phyloP scores from a whole-genome alignment of 2,888 invertebrate species.

The Andrena hattorfiana region DNA sequence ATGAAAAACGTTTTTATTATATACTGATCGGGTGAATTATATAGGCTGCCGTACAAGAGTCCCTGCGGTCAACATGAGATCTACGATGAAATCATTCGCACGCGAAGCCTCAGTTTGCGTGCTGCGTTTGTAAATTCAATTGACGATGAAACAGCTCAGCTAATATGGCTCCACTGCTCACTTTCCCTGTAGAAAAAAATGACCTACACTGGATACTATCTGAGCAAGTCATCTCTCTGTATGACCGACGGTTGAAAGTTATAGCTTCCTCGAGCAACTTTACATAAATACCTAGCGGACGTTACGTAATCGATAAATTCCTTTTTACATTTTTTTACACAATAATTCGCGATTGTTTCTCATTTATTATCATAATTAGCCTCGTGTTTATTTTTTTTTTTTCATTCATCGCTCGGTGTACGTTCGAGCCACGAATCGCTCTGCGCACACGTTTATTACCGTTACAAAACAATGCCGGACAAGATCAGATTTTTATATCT shows the following conservation, averaged over 20 bases:
- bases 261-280: slow-evolving; percentile 41
- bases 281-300: slow-evolving; percentile 63
- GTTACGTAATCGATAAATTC: slow-evolving; percentile 60
- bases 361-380: slow-evolving; percentile 61
- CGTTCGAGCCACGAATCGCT: slow-evolving; percentile 32
- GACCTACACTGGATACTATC: slow-evolving; percentile 65
- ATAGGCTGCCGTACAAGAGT: slow-evolving; percentile 66
- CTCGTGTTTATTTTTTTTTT: slow-evolving; percentile 49
- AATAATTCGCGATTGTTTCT: slow-evolving; percentile 51
- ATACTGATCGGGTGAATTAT: slow-evolving; percentile 61
- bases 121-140: slow-evolving; percentile 50
- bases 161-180: slow-evolving; percentile 56
- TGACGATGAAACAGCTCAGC: slow-evolving; percentile 66
- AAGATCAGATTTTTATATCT: slow-evolving; percentile 25
- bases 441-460: not conserved
- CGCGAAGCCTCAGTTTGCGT: slow-evolving; percentile 41
- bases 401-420: slow-evolving; percentile 40
- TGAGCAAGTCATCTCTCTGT: slow-evolving; percentile 51
- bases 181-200: slow-evolving; percentile 58
- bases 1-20: slow-evolving; percentile 54
- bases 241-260: slow-evolving; percentile 34
- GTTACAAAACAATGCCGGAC: slow-evolving; percentile 31
- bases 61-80: slow-evolving; percentile 56
- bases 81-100: slow-evolving; percentile 58
- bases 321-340: slow-evolving; percentile 72